phyloP scores from a whole-genome alignment of 2,888 invertebrate species.

The Alloplasta piceator region DNA sequence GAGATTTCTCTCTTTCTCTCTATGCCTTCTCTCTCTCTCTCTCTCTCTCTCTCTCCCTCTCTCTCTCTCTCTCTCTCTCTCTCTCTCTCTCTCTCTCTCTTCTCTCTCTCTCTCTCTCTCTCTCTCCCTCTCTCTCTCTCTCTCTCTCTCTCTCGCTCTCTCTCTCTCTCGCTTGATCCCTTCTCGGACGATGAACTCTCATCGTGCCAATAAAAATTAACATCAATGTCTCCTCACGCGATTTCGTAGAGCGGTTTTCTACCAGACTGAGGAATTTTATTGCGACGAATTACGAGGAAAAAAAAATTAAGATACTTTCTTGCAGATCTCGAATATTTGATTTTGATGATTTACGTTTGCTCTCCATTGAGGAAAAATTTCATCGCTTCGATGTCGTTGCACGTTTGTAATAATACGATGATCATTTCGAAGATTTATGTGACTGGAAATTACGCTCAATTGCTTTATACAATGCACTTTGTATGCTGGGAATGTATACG shows the following conservation, averaged over 20 bases:
- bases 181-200: conserved; percentile 62
- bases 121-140: neutral
- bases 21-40: no score
- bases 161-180: no score
- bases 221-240: conserved; percentile 40
- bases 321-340: conserved; percentile 16
- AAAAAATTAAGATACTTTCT: conserved; percentile 29
- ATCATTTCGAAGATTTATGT: conserved; percentile 47
- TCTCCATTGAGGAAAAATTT: no score
- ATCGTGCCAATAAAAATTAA: conserved; percentile 47
- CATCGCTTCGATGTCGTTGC: no score
- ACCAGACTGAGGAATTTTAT: conserved; percentile 18
- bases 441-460: conserved; percentile 55
- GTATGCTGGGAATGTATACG: neutral
- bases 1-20: neutral
- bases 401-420: conserved; percentile 20
- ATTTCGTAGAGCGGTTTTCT: conserved; percentile 32
- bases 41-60: conserved; percentile 4
- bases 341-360: neutral
- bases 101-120: conserved; percentile 6
- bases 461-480: conserved; percentile 22
- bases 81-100: neutral
- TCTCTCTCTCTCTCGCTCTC: no score
- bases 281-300: conserved; percentile 1
- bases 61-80: neutral